Conservation (phyloP, 2,888 invertebrate species). For the Dolichomitus sp. region DNA sequence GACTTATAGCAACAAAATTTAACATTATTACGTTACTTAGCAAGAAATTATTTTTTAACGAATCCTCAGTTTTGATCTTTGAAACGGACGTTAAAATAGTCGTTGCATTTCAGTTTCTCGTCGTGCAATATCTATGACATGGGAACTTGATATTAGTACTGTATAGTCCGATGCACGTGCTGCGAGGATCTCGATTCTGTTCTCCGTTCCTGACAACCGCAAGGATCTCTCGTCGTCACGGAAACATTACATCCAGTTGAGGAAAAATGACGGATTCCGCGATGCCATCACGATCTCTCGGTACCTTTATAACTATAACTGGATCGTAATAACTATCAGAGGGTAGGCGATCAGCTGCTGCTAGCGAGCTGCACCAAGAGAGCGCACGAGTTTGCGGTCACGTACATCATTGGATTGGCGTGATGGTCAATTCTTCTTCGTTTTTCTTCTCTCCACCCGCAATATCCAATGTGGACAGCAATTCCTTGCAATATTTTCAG, state of each 20-base stretch:
- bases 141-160: neutral
- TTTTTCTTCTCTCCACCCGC: conserved; percentile 26
- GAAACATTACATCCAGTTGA: conserved; percentile 18
- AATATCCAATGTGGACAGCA: conserved; percentile 4
- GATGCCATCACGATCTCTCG: conserved; percentile 64
- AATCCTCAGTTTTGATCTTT: neutral
- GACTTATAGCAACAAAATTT: no score
- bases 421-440: conserved; percentile 59
- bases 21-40: no score
- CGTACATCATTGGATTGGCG: conserved; percentile 66
- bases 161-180: neutral
- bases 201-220: neutral
- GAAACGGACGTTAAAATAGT: neutral
- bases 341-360: conserved; percentile 65
- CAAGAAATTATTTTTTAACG: neutral
- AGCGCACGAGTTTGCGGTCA: conserved; percentile 72
- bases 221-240: conserved; percentile 29
- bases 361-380: conserved; percentile 10
- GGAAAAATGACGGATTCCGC: conserved; percentile 48
- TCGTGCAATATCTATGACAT: neutral
- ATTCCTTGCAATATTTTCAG: conserved; percentile 57
- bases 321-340: conserved; percentile 68
- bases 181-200: neutral
- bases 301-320: conserved; percentile 62
- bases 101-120: neutral